Conservation (phyloP, 2,113 vertebrate genomes). For the Psilopsiagon aurifrons region DNA sequence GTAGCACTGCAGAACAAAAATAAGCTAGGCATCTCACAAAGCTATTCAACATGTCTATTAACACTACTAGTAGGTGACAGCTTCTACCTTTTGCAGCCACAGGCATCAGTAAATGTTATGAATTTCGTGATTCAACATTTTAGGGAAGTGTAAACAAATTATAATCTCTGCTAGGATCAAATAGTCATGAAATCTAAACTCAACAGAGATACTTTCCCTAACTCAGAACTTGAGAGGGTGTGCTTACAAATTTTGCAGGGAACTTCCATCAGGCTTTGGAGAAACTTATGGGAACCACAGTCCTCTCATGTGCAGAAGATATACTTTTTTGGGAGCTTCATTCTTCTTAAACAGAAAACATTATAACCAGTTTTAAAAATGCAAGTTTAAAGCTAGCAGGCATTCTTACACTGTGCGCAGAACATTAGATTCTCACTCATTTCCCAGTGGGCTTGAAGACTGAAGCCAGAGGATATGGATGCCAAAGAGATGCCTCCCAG, state of each 20-base stretch:
- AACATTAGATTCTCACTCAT: neutral
- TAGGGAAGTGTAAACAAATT: neutral
- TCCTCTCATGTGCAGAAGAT: neutral
- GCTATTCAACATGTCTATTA: neutral
- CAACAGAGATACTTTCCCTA: neutral
- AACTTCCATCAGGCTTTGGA: neutral
- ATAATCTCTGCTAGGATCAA: neutral
- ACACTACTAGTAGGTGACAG: neutral
- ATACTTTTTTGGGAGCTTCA: neutral
- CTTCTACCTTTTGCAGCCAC: constrained; percentile 27
- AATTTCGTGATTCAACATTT: neutral
- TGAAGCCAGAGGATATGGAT: neutral
- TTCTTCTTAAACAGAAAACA: neutral
- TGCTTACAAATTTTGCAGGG: neutral
- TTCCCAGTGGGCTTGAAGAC: neutral
- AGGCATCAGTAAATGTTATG: neutral
- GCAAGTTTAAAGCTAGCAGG: neutral
- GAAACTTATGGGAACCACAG: neutral
- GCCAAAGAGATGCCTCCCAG: constrained; percentile 38
- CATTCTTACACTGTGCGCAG: neutral
- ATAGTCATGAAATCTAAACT: constrained; percentile 21
- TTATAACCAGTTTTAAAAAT: neutral
- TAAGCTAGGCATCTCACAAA: neutral
- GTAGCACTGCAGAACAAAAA: neutral
- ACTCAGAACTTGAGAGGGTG: neutral